Percentiles rank a stretch among this genome's conserved stretches.
Conservation (phyloP, 2,113 vertebrate species). For the Bos javanicus region DNA sequence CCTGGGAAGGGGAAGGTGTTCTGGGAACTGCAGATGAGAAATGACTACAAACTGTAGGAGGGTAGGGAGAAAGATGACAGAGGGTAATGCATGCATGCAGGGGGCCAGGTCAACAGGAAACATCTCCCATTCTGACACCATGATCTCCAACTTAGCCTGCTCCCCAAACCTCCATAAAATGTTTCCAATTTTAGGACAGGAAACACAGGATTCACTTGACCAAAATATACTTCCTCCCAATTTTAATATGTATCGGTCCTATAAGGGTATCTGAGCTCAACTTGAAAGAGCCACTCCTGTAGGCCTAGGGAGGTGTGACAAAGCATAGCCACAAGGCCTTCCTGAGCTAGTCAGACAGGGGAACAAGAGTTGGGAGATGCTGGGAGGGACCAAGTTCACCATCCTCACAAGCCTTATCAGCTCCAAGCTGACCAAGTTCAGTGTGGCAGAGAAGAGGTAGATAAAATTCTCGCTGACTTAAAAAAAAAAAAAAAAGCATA, state of each 20-base stretch:
- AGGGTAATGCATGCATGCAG: not conserved
- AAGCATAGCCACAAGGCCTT: not conserved
- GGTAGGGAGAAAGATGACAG: not conserved
- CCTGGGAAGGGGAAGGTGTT: not conserved
- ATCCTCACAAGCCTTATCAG: not conserved
- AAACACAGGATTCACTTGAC: not conserved
- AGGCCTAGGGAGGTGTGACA: not conserved
- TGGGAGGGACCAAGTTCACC: not conserved
- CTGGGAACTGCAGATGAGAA: not conserved
- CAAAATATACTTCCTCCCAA: not conserved
- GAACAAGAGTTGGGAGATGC: not conserved
- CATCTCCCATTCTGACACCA: not conserved
- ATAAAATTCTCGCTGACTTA: conserved; percentile 31
- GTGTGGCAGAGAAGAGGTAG: not conserved
- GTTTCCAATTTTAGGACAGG: not conserved
- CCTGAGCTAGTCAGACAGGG: not conserved
- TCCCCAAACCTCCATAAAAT: not conserved
- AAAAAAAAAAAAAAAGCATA: not conserved
- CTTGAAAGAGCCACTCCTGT: not conserved
- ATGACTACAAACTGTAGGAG: not conserved
- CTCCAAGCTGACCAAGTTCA: not conserved
- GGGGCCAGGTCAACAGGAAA: not conserved
- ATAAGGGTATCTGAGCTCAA: not conserved
- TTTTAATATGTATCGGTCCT: not conserved
- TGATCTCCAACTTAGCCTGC: not conserved